phyloP scores from a whole-genome alignment of 1,140 invertebrate species.

The Caerostris darwini region DNA sequence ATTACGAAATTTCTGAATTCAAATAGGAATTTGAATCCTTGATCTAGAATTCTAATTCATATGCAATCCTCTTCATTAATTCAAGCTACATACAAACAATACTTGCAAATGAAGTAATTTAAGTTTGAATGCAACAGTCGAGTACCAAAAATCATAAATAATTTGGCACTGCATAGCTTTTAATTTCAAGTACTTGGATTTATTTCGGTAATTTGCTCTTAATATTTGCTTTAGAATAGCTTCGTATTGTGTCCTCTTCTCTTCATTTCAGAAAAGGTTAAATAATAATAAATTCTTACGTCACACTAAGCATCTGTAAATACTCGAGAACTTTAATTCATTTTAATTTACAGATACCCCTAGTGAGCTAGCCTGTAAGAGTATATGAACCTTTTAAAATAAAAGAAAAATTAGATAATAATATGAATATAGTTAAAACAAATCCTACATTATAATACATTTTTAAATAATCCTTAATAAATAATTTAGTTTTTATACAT shows the following conservation, averaged over 20 bases:
- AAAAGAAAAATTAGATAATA: too few relatives aligned
- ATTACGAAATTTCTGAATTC: too few relatives aligned
- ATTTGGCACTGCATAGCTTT: not conserved
- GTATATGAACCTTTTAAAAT: too few relatives aligned
- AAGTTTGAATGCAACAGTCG: slow-evolving; percentile 30
- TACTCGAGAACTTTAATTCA: not conserved
- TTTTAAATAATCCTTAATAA: too few relatives aligned
- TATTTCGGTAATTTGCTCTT: slow-evolving; percentile 6
- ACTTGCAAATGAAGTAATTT: not conserved
- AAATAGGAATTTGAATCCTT: too few relatives aligned
- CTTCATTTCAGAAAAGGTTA: not conserved
- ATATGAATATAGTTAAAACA: too few relatives aligned
- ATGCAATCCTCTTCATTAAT: not conserved
- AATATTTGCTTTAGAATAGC: not conserved
- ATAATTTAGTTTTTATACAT: too few relatives aligned
- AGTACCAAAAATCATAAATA: not conserved
- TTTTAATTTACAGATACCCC: not conserved
- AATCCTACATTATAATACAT: too few relatives aligned
- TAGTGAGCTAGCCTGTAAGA: too few relatives aligned
- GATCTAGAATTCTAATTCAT: not conserved
- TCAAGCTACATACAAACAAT: not conserved
- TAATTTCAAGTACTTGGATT: not conserved
- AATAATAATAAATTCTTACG: not conserved
- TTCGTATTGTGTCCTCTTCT: not conserved
- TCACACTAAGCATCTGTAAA: not conserved